These are phyloP conservation scores for Pseudochromis fuscus DNA, from an alignment of 2,797 vertebrate genomes.

Conservation along the genomic window DNA sequence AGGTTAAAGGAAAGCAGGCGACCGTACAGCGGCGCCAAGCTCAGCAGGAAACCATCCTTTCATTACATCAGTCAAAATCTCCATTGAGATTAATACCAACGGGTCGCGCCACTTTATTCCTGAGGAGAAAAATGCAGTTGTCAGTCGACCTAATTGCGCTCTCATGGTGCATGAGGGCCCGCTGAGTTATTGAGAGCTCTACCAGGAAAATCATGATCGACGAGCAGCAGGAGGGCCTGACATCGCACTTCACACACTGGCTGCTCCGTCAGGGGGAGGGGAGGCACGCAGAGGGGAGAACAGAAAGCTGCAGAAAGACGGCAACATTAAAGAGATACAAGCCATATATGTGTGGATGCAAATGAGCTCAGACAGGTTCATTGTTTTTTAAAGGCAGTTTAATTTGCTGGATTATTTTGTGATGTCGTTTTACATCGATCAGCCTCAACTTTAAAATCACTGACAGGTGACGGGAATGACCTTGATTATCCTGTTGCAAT, in stretches of 20 bases:
- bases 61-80: constrained; percentile 59
- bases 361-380: neutral
- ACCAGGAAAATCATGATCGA: constrained; percentile 74
- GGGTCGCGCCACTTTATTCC: constrained; percentile 60
- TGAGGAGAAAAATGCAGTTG: constrained; percentile 78
- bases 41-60: constrained; percentile 55
- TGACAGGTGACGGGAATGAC: too few relatives aligned
- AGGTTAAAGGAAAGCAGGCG: constrained; percentile 30
- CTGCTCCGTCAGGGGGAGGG: constrained; percentile 37
- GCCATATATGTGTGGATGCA: constrained; percentile 4
- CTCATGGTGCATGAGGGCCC: constrained; percentile 73
- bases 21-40: constrained; percentile 7
- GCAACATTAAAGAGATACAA: constrained; percentile 14
- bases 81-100: constrained; percentile 72
- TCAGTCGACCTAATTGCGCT: constrained; percentile 74
- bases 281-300: neutral
- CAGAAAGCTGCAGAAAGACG: neutral
- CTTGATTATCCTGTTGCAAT: too few relatives aligned
- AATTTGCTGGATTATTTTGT: neutral
- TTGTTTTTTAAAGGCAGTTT: neutral
- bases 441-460: neutral
- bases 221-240: constrained; percentile 71
- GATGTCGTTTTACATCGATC: neutral
- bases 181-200: constrained; percentile 77
- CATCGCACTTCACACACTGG: constrained; percentile 45